A percentile compares a stretch with the other conserved stretches of the same genome.
These are phyloP conservation scores for Poeciliopsis turrubarensis DNA, from an alignment of 2,113 vertebrate species.

Conservation along the genomic window DNA sequence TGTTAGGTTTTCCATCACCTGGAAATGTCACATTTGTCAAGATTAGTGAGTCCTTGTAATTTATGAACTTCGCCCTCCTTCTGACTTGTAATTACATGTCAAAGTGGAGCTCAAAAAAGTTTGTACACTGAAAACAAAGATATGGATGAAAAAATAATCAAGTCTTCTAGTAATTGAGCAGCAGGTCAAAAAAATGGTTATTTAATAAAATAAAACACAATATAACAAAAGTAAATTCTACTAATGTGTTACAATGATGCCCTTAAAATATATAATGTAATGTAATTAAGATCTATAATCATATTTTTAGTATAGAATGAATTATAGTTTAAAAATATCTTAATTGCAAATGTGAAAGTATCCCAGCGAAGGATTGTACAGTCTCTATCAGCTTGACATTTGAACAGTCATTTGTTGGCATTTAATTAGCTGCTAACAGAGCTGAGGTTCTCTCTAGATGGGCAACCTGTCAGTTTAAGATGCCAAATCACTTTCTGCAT, in stretches of 20 bases:
- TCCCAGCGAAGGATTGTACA: neutral
- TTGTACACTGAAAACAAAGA: neutral
- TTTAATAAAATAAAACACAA: neutral
- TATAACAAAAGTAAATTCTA: neutral
- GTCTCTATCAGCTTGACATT: conserved; percentile 37
- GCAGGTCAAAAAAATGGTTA: neutral
- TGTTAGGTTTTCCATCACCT: conserved; percentile 36
- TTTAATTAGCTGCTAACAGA: conserved; percentile 32
- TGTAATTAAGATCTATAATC: too few species aligned
- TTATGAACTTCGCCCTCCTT: conserved; percentile 13
- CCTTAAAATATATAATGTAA: too few species aligned
- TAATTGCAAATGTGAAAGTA: neutral
- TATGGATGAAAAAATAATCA: neutral
- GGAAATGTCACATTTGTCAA: conserved; percentile 52
- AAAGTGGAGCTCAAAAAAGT: neutral
- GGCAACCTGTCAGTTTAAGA: conserved; percentile 13
- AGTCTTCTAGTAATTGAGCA: neutral
- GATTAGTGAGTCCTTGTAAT: conserved; percentile 18
- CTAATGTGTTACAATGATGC: too few species aligned
- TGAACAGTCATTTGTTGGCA: conserved; percentile 32
- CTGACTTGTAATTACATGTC: conserved; percentile 40
- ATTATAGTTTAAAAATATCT: neutral
- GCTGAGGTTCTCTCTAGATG: conserved; percentile 17
- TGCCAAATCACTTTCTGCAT: conserved; percentile 13
- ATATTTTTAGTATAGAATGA: too few species aligned